These are phyloP conservation scores for Melopsittacus undulatus DNA, from an alignment of 2,797 vertebrate species.

Conservation along the genomic window DNA sequence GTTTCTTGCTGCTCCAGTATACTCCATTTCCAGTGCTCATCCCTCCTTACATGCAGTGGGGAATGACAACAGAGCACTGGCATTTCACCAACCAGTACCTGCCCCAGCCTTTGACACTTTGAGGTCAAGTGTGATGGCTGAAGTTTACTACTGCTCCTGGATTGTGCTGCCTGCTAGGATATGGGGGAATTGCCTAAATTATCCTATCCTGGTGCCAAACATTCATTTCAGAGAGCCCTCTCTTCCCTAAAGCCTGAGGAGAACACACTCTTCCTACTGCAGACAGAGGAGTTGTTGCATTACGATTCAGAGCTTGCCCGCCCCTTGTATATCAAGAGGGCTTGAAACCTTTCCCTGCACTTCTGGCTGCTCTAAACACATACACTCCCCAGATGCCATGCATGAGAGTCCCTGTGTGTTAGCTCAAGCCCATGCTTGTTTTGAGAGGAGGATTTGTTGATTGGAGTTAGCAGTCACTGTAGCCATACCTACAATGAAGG, in stretches of 20 bases:
- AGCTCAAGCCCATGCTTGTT: background rate
- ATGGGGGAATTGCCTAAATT: background rate
- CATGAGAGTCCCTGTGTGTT: background rate
- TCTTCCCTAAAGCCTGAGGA: background rate
- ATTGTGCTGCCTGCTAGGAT: background rate
- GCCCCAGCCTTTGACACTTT: background rate
- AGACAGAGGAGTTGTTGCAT: background rate
- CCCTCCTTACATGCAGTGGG: background rate
- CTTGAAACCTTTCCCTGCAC: background rate
- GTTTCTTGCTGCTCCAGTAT: background rate
- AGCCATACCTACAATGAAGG: background rate
- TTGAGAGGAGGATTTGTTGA: background rate
- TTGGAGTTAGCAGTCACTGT: background rate
- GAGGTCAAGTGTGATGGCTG: accelerated
- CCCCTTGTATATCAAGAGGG: background rate
- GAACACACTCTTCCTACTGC: background rate
- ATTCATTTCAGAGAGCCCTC: background rate
- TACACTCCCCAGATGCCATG: background rate
- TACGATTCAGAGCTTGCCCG: background rate
- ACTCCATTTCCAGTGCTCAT: background rate
- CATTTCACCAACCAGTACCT: background rate
- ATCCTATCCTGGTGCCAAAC: background rate
- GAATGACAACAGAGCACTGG: background rate
- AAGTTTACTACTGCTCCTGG: background rate
- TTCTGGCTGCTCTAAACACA: background rate